A percentile compares a stretch with the other conserved stretches of the same genome.
Evolutionary conservation across 2,888 invertebrate genomes (phyloP).

Genomic region (Frankliniella fusca): DNA sequence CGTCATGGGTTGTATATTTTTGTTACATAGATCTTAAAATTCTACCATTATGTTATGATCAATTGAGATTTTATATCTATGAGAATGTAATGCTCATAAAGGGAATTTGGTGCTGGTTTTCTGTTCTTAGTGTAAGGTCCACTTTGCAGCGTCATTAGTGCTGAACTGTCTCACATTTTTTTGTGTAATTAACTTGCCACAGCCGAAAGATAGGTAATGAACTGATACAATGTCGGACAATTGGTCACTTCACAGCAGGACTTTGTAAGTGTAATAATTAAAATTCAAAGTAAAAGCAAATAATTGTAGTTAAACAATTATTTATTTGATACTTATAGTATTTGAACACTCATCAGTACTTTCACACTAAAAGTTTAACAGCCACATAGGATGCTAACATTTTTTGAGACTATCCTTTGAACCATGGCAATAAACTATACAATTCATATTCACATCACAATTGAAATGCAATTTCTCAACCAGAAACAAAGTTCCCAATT

Average conservation of each 20-base stretch:
- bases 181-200: too few relatives aligned
- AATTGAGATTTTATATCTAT: slow-evolving; percentile 2
- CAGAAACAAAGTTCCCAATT: background rate
- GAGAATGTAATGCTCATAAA: slow-evolving; percentile 17
- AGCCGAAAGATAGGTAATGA: background rate
- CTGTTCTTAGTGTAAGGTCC: background rate
- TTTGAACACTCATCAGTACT: too few relatives aligned
- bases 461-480: background rate
- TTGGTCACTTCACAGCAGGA: too few relatives aligned
- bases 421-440: background rate
- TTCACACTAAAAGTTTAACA: too few relatives aligned
- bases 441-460: slow-evolving; percentile 4
- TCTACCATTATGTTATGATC: slow-evolving; percentile 12
- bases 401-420: too few relatives aligned
- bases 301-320: too few relatives aligned
- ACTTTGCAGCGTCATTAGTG: background rate
- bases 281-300: too few relatives aligned
- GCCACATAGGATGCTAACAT: too few relatives aligned
- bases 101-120: slow-evolving; percentile 6
- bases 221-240: background rate
- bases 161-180: too few relatives aligned
- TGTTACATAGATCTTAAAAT: slow-evolving; percentile 15
- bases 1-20: background rate
- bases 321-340: too few relatives aligned
- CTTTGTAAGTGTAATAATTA: too few relatives aligned